These are phyloP conservation scores for Apoda limacodes DNA, from an alignment of 2,888 invertebrate genomes.

Conservation along the genomic window DNA sequence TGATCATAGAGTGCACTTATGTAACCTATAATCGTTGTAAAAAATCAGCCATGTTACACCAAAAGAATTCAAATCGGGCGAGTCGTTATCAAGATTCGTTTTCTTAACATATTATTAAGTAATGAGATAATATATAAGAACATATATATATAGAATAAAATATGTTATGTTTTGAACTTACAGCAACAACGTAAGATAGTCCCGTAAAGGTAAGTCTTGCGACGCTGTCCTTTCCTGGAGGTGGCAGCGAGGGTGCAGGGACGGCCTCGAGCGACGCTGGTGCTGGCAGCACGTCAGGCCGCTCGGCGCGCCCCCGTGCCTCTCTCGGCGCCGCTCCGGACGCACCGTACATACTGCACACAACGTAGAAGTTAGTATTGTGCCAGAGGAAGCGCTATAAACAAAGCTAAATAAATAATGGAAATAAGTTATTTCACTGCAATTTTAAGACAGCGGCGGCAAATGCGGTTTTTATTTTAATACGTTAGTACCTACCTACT, in stretches of 20 bases:
- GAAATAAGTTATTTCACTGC: too few relatives aligned
- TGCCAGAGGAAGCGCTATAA: too few relatives aligned
- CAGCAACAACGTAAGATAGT: slow-evolving; percentile 82
- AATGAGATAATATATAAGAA: background rate
- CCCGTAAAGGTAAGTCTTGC: slow-evolving; percentile 85
- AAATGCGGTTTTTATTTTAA: too few relatives aligned
- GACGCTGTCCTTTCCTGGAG: slow-evolving; percentile 81
- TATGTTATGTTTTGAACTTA: slow-evolving; percentile 49
- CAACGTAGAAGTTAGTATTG: too few relatives aligned
- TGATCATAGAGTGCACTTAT: too few relatives aligned
- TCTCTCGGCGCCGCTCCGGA: slow-evolving; percentile 67
- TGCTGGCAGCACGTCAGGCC: slow-evolving; percentile 60
- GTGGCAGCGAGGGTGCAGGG: slow-evolving; percentile 43
- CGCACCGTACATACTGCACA: slow-evolving; percentile 56
- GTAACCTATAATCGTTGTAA: too few relatives aligned
- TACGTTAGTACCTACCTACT: too few relatives aligned
- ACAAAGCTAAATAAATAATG: too few relatives aligned
- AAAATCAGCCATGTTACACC: too few relatives aligned
- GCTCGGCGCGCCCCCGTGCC: slow-evolving; percentile 61
- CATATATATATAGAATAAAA: background rate
- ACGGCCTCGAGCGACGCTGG: slow-evolving; percentile 50
- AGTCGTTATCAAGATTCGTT: too few relatives aligned
- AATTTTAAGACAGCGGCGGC: too few relatives aligned
- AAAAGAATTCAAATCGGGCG: too few relatives aligned
- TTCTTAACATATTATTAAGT: background rate